Conservation (phyloP, 2,797 vertebrate genomes). For the Melanotaenia trifasciata region DNA sequence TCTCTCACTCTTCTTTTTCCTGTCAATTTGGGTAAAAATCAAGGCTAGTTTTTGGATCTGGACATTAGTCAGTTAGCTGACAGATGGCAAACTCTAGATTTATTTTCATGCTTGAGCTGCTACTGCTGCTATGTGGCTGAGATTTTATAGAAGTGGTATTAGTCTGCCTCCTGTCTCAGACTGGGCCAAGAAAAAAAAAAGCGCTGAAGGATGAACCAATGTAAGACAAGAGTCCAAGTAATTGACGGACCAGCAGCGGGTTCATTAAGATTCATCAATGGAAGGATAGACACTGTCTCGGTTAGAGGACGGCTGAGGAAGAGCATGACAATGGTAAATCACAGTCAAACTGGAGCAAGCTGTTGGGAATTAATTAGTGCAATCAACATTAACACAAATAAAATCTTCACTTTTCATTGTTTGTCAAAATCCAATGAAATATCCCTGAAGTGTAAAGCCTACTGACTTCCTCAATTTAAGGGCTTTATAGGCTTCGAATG, state of each 20-base stretch:
- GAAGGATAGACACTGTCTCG: constrained; percentile 13
- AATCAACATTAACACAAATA: background rate
- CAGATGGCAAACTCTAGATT: constrained; percentile 74
- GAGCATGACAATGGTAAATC: background rate
- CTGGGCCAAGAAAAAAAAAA: constrained; percentile 52
- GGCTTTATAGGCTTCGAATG: background rate
- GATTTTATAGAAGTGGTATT: constrained; percentile 77
- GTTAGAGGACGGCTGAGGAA: constrained; percentile 8
- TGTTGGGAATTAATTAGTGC: background rate
- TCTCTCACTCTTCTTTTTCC: constrained; percentile 8
- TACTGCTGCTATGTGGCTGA: constrained; percentile 70
- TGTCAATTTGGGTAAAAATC: constrained; percentile 73
- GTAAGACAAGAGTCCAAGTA: constrained; percentile 56
- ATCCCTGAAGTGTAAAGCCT: background rate
- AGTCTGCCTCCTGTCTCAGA: constrained; percentile 71
- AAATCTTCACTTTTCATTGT: background rate
- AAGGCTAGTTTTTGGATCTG: constrained; percentile 60
- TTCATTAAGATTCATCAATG: constrained; percentile 54
- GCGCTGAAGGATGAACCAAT: constrained; percentile 80
- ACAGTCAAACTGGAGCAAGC: background rate
- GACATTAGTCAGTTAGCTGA: constrained; percentile 63
- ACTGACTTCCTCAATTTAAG: background rate
- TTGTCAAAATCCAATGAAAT: background rate
- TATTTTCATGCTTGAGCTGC: constrained; percentile 70
- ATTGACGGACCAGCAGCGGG: constrained; percentile 52